Evolutionary conservation across 2,797 vertebrate genomes (phyloP), one percentile per base, ranked within the genome.

Genomic region (Gadopsis bispinosus): DNA sequence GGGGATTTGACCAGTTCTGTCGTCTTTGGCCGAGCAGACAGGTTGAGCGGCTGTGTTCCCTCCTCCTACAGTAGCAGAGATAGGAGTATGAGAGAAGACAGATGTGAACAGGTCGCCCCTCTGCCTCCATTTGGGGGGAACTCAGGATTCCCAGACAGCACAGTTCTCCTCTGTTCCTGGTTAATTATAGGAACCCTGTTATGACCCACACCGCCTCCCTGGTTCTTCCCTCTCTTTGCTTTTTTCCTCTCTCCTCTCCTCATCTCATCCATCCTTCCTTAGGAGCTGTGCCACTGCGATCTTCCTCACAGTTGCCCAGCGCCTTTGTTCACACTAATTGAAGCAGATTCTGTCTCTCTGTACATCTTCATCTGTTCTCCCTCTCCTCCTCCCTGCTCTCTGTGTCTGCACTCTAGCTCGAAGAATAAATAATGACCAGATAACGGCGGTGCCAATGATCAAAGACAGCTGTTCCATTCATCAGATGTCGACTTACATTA

Each of bases 291-390:
- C 96, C 96, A 95, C 93, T 96, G 94, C 95, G 95, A 96, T 97
- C 96, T 96, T 97, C 96, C 96, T 97, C 96, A 95, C 93, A 95
- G 96, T 94, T 94, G 95, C 95, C 95, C 94, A 87, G 96, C 91
- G 93, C 84, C 96, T 98, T 96, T 97, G 97, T 95, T 98, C 96
- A 94, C 94, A 94, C 95, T 97, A 98, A 98, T 98, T 98, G 97
- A 97, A 97, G 96, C 96, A 93, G 95, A 96, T 97, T 97, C 96
- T 96, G 96, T 95, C 95, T 96, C 95, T 95, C 95, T 96, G 96
- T 96, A 96, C 94, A 92, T 96, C 96, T 96, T 97, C 96, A 98
- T 97, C 96, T 97, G 91, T 93, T 94, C 91, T 91, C 85, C 81
- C 89, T 92, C 89, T 92, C 90, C 88, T 93, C 88, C 91, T 91